Conservation (phyloP, 1,140 invertebrate species). For the Drosophila obscura region DNA sequence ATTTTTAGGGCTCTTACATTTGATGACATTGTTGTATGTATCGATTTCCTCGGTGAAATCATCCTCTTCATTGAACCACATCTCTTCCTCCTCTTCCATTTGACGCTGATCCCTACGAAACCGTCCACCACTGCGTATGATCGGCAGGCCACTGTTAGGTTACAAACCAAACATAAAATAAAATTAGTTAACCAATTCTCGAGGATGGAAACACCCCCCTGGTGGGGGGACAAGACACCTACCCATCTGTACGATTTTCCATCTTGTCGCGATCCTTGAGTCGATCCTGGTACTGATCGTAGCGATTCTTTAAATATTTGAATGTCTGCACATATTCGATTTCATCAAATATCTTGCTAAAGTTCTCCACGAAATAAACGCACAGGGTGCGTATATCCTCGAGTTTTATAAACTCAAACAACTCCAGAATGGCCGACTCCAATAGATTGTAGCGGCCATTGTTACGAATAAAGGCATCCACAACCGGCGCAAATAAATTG, state of each 20-base stretch:
- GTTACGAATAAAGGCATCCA: constrained; percentile 98
- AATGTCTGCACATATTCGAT: constrained; percentile 99
- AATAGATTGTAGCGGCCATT: constrained; percentile 99
- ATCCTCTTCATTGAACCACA: constrained; percentile 99
- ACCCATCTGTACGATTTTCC: constrained; percentile 87
- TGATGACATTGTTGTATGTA: constrained; percentile 83
- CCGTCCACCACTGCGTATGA: constrained; percentile 91
- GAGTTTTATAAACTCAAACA: constrained; percentile 99
- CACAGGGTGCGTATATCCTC: constrained; percentile 98
- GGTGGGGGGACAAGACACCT: constrained; percentile 56
- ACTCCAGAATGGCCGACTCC: constrained; percentile 99
- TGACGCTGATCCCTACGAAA: constrained; percentile 95
- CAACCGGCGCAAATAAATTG: constrained; percentile 97
- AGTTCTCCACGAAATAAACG: constrained; percentile 97
- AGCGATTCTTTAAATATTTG: constrained; percentile 94
- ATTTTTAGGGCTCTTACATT: constrained; percentile 77
- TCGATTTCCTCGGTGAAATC: constrained; percentile 92
- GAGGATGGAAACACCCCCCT: constrained; percentile 9
- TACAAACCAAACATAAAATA: constrained; percentile 81
- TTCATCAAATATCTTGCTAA: constrained; percentile 95
- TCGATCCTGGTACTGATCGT: constrained; percentile 97
- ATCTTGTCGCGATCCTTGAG: constrained; percentile 92
- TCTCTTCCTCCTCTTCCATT: constrained; percentile 98
- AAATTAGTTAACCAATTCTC: not conserved
- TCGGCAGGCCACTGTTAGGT: constrained; percentile 87